Evolutionary conservation across 2,113 vertebrate species (phyloP).

Genomic region (Pica pica): DNA sequence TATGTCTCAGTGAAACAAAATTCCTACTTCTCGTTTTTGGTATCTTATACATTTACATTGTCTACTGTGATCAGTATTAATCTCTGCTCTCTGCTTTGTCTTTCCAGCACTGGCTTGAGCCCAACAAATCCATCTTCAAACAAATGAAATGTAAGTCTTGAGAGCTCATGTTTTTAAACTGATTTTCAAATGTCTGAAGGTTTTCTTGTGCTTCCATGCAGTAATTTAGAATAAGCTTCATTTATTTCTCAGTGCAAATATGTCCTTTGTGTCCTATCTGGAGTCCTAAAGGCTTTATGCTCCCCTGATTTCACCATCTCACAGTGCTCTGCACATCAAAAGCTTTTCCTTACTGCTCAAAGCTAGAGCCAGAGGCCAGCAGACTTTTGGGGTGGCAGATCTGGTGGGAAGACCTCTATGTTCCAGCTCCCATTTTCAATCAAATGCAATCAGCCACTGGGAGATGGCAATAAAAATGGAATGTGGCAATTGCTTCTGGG

Average conservation of each 20-base stretch:
- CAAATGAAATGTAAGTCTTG: constrained; percentile 98
- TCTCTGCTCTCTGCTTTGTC: constrained; percentile 48
- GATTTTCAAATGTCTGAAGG: background rate
- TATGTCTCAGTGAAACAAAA: background rate
- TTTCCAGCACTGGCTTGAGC: constrained; percentile 95
- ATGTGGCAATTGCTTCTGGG: background rate
- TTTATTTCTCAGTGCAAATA: background rate
- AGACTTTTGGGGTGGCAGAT: background rate
- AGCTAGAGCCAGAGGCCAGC: background rate
- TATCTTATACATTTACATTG: background rate
- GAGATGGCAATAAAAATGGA: background rate
- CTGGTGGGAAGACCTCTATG: background rate
- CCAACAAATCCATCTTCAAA: constrained; percentile 90
- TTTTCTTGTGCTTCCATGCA: constrained; percentile 4
- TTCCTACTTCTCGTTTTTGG: background rate
- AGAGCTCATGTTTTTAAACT: background rate
- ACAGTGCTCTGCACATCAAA: background rate
- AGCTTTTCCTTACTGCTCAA: background rate
- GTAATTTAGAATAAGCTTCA: background rate
- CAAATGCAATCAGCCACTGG: background rate
- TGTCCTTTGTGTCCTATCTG: background rate
- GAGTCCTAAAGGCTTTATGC: background rate
- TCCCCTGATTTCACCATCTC: background rate
- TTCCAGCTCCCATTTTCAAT: background rate
- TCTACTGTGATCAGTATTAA: background rate